Percentiles rank a stretch among this genome's conserved stretches.
Conservation (phyloP, 2,888 invertebrate genomes). For the Stenurella melanura region DNA sequence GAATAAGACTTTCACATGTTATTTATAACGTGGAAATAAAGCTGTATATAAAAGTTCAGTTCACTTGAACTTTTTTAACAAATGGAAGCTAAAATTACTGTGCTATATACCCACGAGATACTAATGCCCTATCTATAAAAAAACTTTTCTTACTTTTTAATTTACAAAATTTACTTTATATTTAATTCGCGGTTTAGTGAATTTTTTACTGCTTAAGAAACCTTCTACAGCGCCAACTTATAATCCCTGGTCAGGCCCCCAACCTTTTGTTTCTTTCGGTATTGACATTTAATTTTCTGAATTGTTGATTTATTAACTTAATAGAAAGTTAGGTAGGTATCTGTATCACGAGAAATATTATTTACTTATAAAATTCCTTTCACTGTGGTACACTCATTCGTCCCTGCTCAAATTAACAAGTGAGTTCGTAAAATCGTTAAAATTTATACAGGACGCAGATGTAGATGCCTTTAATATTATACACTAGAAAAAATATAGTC, state of each 20-base stretch:
- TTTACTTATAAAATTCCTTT: neutral
- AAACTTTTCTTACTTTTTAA: too few species aligned
- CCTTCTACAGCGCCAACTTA: neutral
- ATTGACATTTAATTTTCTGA: neutral
- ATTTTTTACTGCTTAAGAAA: neutral
- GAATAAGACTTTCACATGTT: too few species aligned
- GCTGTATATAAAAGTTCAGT: too few species aligned
- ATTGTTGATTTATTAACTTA: neutral
- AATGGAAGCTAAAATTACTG: too few species aligned
- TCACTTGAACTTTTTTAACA: too few species aligned
- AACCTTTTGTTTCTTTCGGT: neutral
- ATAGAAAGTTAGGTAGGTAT: neutral
- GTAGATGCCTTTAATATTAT: too few species aligned
- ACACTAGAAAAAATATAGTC: too few species aligned
- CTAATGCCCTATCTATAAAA: too few species aligned
- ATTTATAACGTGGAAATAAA: too few species aligned
- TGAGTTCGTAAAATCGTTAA: neutral
- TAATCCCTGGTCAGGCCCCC: neutral
- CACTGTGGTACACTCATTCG: neutral
- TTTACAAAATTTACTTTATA: too few species aligned
- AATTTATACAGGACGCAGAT: neutral
- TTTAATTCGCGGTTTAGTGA: too few species aligned
- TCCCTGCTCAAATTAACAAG: neutral
- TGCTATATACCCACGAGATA: too few species aligned
- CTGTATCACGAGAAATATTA: neutral